Conservation (phyloP, 2,113 vertebrate species). For the Tylochromis polylepis region DNA sequence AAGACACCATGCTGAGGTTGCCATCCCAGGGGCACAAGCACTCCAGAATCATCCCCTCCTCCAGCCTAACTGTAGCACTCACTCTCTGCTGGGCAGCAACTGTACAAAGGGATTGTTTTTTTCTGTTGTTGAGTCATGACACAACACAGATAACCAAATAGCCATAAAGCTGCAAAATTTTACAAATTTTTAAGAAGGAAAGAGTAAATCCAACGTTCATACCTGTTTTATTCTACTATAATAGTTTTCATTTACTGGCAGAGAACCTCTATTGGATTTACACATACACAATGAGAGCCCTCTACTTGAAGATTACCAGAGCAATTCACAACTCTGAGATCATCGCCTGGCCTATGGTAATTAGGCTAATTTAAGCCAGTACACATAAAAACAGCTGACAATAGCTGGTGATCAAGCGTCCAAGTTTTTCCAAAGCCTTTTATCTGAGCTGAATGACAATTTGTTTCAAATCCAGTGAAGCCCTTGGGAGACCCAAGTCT, state of each 20-base stretch:
- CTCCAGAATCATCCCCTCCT: constrained; percentile 75
- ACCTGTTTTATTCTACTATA: not conserved
- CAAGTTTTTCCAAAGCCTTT: constrained; percentile 27
- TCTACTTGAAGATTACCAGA: constrained; percentile 10
- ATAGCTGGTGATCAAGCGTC: constrained; percentile 34
- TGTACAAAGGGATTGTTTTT: constrained; percentile 36
- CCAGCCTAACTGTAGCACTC: constrained; percentile 64
- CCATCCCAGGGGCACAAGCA: constrained; percentile 70
- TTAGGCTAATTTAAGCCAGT: constrained; percentile 31
- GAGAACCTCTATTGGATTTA: not conserved
- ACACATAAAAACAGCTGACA: constrained; percentile 32
- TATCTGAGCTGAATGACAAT: constrained; percentile 37
- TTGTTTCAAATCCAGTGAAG: constrained; percentile 13
- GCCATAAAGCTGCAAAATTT: not conserved
- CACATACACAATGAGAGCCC: not conserved
- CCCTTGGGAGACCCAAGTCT: constrained; percentile 4
- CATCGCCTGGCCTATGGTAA: constrained; percentile 20
- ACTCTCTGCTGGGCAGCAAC: constrained; percentile 48
- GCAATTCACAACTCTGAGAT: constrained; percentile 7
- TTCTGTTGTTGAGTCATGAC: not conserved
- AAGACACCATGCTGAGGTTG: constrained; percentile 74
- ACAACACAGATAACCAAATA: not conserved
- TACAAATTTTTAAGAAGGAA: not conserved
- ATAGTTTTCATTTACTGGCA: not conserved
- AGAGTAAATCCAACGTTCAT: not conserved